A percentile compares a stretch with the other conserved stretches of the same genome.
phyloP scores from a whole-genome alignment of 2,797 vertebrate species.

The Myotis myotis region DNA sequence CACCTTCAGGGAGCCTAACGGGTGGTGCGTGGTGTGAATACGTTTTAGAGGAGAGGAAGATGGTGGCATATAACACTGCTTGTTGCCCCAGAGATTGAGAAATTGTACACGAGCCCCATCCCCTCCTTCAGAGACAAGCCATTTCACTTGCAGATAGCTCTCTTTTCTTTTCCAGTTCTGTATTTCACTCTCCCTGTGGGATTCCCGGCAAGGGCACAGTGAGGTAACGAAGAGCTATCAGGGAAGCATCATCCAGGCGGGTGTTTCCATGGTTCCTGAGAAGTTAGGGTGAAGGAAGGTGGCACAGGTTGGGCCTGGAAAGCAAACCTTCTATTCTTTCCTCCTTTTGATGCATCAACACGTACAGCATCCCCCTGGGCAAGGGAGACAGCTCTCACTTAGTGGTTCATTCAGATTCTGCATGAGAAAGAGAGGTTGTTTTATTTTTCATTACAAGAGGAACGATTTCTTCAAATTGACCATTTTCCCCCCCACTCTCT shows the following conservation, averaged over 20 bases:
- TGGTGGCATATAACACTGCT: rapidly evolving
- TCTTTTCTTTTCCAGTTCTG: not conserved
- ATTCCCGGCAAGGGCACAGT: not conserved
- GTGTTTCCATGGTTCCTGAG: constrained; percentile 65
- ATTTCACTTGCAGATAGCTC: not conserved
- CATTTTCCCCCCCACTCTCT: not conserved
- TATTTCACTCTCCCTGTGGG: not conserved
- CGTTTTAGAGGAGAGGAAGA: not conserved
- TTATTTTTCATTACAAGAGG: constrained; percentile 45
- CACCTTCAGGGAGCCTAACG: not conserved
- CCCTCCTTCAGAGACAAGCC: not conserved
- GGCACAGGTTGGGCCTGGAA: not conserved
- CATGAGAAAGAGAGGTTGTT: constrained; percentile 16
- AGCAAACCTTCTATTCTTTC: constrained; percentile 14
- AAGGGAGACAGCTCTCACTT: not conserved
- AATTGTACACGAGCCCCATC: rapidly evolving
- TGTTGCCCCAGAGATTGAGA: not conserved
- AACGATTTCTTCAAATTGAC: constrained; percentile 59
- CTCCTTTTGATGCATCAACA: not conserved
- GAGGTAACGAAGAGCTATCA: not conserved
- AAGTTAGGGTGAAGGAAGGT: constrained; percentile 23
- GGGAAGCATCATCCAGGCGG: not conserved
- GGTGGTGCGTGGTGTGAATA: rapidly evolving
- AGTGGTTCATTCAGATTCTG: constrained; percentile 58
- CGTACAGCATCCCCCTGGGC: not conserved